phyloP scores from a whole-genome alignment of 2,797 vertebrate species.

The Eulemur coronatus region DNA sequence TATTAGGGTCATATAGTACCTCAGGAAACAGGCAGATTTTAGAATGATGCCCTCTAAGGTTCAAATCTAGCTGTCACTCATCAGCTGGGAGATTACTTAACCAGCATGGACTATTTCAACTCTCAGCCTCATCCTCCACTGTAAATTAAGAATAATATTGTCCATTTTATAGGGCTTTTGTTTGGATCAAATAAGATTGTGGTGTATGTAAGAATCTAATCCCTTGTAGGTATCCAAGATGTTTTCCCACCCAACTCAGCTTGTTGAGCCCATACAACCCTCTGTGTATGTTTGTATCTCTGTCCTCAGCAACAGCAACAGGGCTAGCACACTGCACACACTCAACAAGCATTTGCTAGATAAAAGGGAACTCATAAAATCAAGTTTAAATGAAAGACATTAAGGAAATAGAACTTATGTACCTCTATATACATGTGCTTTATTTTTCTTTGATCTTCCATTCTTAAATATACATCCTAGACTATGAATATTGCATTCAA shows the following conservation, averaged over 20 bases:
- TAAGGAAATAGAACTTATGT: neutral
- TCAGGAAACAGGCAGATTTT: neutral
- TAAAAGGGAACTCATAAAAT: neutral
- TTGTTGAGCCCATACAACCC: neutral
- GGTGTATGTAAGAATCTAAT: neutral
- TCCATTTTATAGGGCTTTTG: neutral
- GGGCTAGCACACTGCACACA: neutral
- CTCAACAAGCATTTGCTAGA: neutral
- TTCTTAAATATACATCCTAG: neutral
- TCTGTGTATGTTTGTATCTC: neutral
- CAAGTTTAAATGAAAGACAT: neutral
- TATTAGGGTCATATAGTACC: neutral
- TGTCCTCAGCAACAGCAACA: neutral
- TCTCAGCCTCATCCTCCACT: neutral
- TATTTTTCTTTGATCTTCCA: neutral
- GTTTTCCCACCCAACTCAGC: neutral
- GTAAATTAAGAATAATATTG: neutral
- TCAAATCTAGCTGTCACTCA: neutral
- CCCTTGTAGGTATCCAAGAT: too few species aligned
- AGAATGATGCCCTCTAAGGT: accelerated
- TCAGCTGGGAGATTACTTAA: neutral
- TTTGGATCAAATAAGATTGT: neutral
- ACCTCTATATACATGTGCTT: neutral
- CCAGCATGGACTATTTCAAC: neutral
- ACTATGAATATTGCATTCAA: neutral